Evolutionary conservation across 2,113 vertebrate genomes (phyloP), one percentile per base, ranked within the genome.

Genomic region (Oplegnathus fasciatus): DNA sequence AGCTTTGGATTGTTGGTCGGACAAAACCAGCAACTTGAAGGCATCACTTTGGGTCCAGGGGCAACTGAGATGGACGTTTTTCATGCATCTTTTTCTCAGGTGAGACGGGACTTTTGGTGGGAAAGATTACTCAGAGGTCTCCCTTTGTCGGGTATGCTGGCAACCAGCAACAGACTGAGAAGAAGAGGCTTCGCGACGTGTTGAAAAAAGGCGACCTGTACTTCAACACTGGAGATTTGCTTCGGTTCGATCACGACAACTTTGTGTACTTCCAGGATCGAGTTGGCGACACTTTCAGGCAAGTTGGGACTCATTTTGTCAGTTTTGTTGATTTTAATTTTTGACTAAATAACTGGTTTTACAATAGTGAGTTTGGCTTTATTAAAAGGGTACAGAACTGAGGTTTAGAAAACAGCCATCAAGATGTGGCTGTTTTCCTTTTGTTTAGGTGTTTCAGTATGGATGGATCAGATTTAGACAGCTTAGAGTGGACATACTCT

Each of bases 211-310:
- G 97, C 32, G 98, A 98, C 65, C 10, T 96, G 24, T 99, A 97
- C 93, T 95, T 96, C 88, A 94, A 96, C 87, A 94, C 94, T 0
- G 98, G 98, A 0, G 98, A 99, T 77, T 93, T 98, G 57, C 89
- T 99, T 20, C 60, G 88, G 60, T 57, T 96, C 1, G 98, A 99
- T 89, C 6, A 9, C 0, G 88, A 98, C 1, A 92, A 93, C 1
- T 99, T 99, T 89, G 1, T 99, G 14, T 99, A 98, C 90, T 99
- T 99, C 88, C 96, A 96, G 17, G 98, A 99, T 89, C 96, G 98
- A 0, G 96, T 98, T 0, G 98, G 98, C 0, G 98, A 99, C 90
- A 99, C 98, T 0, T 99, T 97, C 94, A 96, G 98, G 98, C 96
- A 55, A 86, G 92, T 52, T 46, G 67, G 0, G 26, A 62, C 58